Evolutionary conservation across 2,113 vertebrate genomes (phyloP).

Genomic region (Sylvietta virens): DNA sequence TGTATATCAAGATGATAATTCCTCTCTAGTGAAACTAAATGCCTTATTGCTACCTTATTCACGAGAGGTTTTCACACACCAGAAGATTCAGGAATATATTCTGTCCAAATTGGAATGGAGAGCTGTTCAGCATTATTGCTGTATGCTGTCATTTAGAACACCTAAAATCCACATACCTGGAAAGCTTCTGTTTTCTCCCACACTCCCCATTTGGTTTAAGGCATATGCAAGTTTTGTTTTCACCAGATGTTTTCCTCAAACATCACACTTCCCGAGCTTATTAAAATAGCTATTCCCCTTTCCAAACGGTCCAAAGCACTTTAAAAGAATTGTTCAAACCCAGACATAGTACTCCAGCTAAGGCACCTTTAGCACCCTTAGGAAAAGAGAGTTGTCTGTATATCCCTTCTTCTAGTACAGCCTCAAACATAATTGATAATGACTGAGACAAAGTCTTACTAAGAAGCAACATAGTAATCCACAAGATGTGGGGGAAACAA

Average conservation of each 20-base stretch:
- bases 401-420: not conserved
- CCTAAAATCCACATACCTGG: not conserved
- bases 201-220: not conserved
- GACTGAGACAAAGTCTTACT: not conserved
- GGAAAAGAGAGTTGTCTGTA: not conserved
- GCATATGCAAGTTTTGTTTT: not conserved
- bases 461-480: not conserved
- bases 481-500: not conserved
- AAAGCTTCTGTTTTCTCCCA: not conserved
- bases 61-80: accelerated
- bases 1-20: not conserved
- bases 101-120: not conserved
- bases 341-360: not conserved
- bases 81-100: not conserved
- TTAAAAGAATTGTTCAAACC: not conserved
- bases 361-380: not conserved
- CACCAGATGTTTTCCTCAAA: not conserved
- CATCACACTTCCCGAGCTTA: not conserved
- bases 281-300: not conserved
- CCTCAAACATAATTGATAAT: not conserved
- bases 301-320: not conserved
- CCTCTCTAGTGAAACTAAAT: not conserved
- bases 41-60: not conserved
- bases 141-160: not conserved
- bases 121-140: not conserved